Percentiles rank a stretch among this genome's conserved stretches.
phyloP scores from a whole-genome alignment of 2,888 invertebrate species.

The Hirtodrosophila cameraria region DNA sequence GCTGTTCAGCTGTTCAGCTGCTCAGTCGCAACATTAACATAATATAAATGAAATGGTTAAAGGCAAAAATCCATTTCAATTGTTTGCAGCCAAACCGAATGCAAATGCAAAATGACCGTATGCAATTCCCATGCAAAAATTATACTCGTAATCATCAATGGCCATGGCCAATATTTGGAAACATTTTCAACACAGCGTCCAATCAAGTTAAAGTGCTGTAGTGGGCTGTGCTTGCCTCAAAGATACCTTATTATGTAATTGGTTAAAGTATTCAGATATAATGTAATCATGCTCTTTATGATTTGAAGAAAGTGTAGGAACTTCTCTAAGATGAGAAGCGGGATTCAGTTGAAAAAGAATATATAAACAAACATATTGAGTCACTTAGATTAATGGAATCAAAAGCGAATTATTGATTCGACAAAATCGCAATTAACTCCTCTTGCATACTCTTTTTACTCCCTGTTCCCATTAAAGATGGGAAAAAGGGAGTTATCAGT shows the following conservation, averaged over 20 bases:
- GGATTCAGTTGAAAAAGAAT: no score
- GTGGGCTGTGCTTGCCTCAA: neutral
- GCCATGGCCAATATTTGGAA: conserved; percentile 35
- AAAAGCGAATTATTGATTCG: no score
- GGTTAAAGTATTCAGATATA: neutral
- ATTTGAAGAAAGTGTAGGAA: no score
- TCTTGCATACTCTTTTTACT: no score
- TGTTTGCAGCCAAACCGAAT: conserved; percentile 57
- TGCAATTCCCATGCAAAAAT: conserved; percentile 30
- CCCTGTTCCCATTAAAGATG: no score
- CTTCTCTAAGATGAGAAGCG: no score
- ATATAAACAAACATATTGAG: no score
- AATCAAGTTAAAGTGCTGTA: neutral
- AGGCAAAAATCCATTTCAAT: conserved; percentile 46
- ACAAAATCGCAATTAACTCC: no score
- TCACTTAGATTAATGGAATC: no score
- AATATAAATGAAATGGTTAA: conserved; percentile 66
- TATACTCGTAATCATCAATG: conserved; percentile 30
- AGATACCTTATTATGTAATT: conserved; percentile 3
- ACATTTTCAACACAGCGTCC: conserved; percentile 5
- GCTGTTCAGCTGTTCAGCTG: conserved; percentile 33
- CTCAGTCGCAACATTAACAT: conserved; percentile 46
- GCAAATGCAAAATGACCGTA: conserved; percentile 45
- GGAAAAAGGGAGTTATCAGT: no score
- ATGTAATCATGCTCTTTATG: no score